phyloP scores from a whole-genome alignment of 2,888 invertebrate species.

The Escarpia spicata region DNA sequence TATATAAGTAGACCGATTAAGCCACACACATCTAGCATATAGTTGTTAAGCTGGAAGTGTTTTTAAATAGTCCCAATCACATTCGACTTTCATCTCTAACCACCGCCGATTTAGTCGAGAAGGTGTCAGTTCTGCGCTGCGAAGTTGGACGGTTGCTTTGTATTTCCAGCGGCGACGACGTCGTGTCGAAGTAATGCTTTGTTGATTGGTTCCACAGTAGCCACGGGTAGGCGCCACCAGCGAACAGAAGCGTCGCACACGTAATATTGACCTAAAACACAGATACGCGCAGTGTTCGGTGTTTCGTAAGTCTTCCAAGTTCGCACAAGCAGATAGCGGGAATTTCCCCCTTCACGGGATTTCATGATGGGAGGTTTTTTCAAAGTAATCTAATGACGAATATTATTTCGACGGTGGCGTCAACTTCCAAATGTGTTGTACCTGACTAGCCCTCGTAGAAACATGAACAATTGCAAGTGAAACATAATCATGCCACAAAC shows the following conservation, averaged over 20 bases:
- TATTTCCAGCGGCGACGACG: background rate
- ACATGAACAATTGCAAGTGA: no score
- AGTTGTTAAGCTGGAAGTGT: background rate
- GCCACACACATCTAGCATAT: background rate
- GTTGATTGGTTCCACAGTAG: conserved; percentile 12
- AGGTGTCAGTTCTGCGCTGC: background rate
- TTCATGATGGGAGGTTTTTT: no score
- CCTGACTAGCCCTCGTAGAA: no score
- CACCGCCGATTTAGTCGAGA: background rate
- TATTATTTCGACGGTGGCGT: no score
- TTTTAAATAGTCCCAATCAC: background rate
- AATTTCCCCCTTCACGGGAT: no score
- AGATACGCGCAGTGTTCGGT: background rate
- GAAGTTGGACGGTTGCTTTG: background rate
- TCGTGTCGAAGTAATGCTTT: background rate
- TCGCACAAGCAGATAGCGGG: no score
- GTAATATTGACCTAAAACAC: background rate
- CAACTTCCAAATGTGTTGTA: no score
- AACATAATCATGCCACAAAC: no score
- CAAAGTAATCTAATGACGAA: no score
- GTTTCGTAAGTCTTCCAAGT: background rate
- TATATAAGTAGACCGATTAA: background rate
- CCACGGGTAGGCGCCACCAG: conserved; percentile 5
- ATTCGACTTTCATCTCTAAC: conserved; percentile 2
- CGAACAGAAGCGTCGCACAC: background rate